Base-by-base conservation (phyloP, 2,797 vertebrate species). In the Numenius phaeopus region DNA sequence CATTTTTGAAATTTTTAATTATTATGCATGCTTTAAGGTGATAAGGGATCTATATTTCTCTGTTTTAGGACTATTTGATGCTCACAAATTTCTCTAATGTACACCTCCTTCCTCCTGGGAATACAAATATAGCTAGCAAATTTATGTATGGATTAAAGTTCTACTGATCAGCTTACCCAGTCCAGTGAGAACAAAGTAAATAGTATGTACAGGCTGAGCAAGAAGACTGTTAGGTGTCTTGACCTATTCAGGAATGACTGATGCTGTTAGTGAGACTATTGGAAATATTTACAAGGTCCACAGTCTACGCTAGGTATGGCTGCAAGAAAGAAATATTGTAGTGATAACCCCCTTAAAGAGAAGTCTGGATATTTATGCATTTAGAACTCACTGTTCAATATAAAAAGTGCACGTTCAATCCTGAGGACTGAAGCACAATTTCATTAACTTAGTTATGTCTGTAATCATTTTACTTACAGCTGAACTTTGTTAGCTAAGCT, bases 1-100 rank as follows among this genome's bases (percentile, higher is more conserved):
- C 5, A 61, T 87, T 91, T 91, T 95, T 57, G 9, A 80, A 93
- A 83, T 83, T 57, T 79, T 27, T 81, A 89, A 93, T 94, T 91
- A 84, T 82, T 85, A 46, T 39, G 29, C 17, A 70, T 27, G 7
- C 3, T 91, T 76, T 78, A 71, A 76, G 20, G 40, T 79, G 93
- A 77, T 94, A 91, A 89, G 22, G 9, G 13, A 75, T 44, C 44
- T 67, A 26, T 84, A 70, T 17, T 81, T 89, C 32, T 78, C n/a
- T 52, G 23, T 0, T 85, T 67, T 37, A 58, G 34, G n/a, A 22
- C 32, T 37, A 26, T 22, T 90, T 69, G 57, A 10, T 46, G 27
- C 34, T 89, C 32, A 54, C 20, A 79, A 64, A 58, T 95, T 90
- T 94, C 17, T 87, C 14, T 69, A 67, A 59, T 2, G 4, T 57